phyloP scores from a whole-genome alignment of 2,113 vertebrate genomes.

The Gymnocephalus cernua region DNA sequence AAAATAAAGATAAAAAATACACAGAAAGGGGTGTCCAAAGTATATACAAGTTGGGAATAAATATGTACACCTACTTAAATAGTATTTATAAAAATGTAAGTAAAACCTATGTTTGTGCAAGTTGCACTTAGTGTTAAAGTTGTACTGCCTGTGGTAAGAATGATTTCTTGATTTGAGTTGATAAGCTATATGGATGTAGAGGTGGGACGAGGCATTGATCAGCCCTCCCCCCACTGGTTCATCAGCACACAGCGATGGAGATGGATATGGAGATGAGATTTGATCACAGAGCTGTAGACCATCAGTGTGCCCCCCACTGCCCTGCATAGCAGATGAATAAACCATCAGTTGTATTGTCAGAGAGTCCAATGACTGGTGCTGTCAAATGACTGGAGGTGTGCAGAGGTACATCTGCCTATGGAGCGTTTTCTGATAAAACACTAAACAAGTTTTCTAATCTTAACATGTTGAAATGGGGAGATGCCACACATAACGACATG shows the following conservation, averaged over 20 bases:
- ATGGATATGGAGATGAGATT: constrained; percentile 43
- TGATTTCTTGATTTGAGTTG: background rate
- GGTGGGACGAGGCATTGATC: constrained; percentile 26
- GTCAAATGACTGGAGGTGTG: background rate
- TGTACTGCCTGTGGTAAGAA: no score
- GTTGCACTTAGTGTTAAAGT: no score
- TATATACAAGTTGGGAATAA: no score
- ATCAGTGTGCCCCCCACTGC: constrained; percentile 14
- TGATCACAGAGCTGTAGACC: constrained; percentile 36
- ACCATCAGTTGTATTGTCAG: constrained; percentile 15
- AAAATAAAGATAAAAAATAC: no score
- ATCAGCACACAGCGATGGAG: background rate
- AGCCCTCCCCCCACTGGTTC: constrained; percentile 20
- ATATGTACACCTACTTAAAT: no score
- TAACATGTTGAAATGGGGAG: no score
- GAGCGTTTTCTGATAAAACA: background rate
- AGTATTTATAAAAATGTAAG: no score
- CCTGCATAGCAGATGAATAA: constrained; percentile 46
- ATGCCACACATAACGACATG: no score
- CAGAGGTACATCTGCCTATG: background rate
- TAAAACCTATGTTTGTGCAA: no score
- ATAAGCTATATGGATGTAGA: constrained; percentile 31
- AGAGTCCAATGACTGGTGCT: constrained; percentile 3
- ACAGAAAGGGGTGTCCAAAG: no score
- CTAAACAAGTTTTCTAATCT: no score